Evolutionary conservation across 2,797 vertebrate species (phyloP).

Genomic region (Ambastaia sidthimunki): DNA sequence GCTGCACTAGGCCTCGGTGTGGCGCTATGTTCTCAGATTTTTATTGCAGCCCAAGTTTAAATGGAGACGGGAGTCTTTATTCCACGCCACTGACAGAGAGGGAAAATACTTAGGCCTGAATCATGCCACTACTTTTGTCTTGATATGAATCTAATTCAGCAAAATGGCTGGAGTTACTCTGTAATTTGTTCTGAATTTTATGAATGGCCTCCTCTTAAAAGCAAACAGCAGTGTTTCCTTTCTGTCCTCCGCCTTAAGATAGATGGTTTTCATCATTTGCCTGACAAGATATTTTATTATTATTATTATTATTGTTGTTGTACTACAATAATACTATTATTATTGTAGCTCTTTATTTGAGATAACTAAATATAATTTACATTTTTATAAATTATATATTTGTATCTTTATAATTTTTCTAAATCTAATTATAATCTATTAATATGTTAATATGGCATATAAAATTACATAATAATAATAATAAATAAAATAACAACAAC

Average conservation of each 20-base stretch:
- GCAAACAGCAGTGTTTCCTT: constrained; percentile 63
- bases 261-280: constrained; percentile 3
- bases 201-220: constrained; percentile 73
- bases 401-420: too few species aligned
- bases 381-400: too few species aligned
- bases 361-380: too few species aligned
- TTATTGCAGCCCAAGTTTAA: constrained; percentile 10
- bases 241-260: constrained; percentile 48
- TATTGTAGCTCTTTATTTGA: too few species aligned
- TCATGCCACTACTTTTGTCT: constrained; percentile 66
- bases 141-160: constrained; percentile 75
- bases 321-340: neutral
- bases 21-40: constrained; percentile 76
- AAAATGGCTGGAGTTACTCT: constrained; percentile 53
- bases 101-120: constrained; percentile 65
- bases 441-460: neutral
- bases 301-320: neutral
- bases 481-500: neutral
- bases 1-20: constrained; percentile 66
- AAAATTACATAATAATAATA: neutral
- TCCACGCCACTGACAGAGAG: constrained; percentile 47
- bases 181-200: constrained; percentile 69
- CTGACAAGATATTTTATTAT: constrained; percentile 13
- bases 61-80: constrained; percentile 20
- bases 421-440: too few species aligned